Evolutionary conservation across 2,797 vertebrate genomes (phyloP).

Genomic region (Tauraco hartlaubi): DNA sequence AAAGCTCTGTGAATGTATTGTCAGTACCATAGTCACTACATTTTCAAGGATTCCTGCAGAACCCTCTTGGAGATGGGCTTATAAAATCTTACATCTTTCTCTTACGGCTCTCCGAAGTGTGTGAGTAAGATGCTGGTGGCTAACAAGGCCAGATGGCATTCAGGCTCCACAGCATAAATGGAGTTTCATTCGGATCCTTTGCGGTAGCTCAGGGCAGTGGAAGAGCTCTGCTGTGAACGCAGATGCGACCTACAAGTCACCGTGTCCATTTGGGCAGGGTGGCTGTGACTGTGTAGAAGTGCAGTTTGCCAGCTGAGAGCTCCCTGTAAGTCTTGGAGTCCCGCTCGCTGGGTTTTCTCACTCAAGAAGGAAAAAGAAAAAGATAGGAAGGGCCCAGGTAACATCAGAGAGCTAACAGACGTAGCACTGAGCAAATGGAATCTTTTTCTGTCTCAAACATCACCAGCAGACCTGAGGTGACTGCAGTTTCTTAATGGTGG

Average conservation of each 20-base stretch:
- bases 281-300: not conserved
- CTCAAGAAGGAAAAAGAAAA: not conserved
- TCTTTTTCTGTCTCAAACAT: not conserved
- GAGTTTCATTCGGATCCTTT: not conserved
- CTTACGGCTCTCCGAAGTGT: not conserved
- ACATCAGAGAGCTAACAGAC: not conserved
- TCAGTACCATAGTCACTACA: not conserved
- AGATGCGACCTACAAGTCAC: not conserved
- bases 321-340: not conserved
- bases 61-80: not conserved
- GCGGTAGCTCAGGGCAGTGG: not conserved
- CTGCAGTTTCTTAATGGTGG: not conserved
- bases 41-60: not conserved
- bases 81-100: not conserved
- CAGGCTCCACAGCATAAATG: not conserved
- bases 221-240: not conserved
- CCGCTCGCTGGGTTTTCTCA: not conserved
- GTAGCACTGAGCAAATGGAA: not conserved
- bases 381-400: not conserved
- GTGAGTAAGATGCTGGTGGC: not conserved
- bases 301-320: not conserved
- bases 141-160: not conserved
- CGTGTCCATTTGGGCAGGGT: not conserved
- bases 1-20: not conserved
- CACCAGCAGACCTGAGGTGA: not conserved